Conservation (phyloP, 2,888 invertebrate genomes). For the Sesia bembeciformis region DNA sequence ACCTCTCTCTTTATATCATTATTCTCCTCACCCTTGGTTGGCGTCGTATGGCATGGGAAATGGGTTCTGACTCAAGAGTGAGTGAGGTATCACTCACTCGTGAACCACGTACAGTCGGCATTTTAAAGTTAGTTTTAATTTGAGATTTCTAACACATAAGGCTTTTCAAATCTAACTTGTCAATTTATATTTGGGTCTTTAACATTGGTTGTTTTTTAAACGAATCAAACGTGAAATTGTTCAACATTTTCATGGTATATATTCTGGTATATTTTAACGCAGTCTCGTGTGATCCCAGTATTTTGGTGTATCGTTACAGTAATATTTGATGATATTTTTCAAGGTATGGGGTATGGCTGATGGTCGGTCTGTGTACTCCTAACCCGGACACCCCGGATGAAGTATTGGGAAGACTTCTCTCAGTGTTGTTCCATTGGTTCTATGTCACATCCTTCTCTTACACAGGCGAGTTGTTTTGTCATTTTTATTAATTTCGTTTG, state of each 20-base stretch:
- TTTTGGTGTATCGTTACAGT: no score
- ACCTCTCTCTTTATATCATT: no score
- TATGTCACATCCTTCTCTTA: conserved; percentile 97
- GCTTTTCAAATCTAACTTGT: no score
- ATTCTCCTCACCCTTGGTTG: no score
- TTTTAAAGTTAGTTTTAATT: no score
- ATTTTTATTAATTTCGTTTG: not conserved
- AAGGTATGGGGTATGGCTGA: conserved; percentile 97
- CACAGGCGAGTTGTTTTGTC: conserved; percentile 77
- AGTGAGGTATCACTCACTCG: no score
- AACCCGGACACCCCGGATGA: conserved; percentile 84
- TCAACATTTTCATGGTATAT: not conserved
- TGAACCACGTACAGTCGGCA: no score
- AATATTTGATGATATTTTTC: not conserved
- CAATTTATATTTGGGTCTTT: no score
- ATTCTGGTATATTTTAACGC: not conserved
- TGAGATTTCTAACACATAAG: no score
- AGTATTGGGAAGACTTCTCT: conserved; percentile 90
- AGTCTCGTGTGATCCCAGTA: not conserved
- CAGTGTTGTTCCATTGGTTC: conserved; percentile 99
- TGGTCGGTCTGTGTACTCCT: conserved; percentile 93
- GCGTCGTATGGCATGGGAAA: no score
- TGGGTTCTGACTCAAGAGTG: no score
- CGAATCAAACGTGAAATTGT: not conserved
- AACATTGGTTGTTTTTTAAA: not conserved